Percentiles rank a stretch among this genome's conserved stretches.
phyloP scores from a whole-genome alignment of 2,888 invertebrate species.

The Xestia c-nigrum region DNA sequence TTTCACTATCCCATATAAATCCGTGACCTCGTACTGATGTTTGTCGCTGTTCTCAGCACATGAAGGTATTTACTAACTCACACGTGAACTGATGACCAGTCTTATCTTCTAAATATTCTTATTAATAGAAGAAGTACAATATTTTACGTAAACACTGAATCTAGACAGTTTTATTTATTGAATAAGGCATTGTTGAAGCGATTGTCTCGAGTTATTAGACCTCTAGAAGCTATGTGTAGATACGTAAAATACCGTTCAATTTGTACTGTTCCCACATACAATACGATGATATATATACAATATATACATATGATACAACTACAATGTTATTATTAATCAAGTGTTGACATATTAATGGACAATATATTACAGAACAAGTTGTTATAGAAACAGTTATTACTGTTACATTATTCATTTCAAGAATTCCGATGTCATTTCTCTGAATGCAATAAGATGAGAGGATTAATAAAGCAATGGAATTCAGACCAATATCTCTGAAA shows the following conservation, averaged over 20 bases:
- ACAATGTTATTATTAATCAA: conserved; percentile 37
- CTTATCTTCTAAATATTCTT: conserved; percentile 18
- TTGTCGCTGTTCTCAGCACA: conserved; percentile 34
- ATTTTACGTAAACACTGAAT: not conserved
- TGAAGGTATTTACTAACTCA: conserved; percentile 21
- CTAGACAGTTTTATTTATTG: not conserved
- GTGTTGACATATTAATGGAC: conserved; percentile 32
- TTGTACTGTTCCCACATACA: not conserved
- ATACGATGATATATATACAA: no score
- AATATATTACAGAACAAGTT: conserved; percentile 24
- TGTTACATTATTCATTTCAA: conserved; percentile 41
- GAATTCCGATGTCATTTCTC: conserved; percentile 35
- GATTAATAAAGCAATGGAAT: conserved; percentile 37
- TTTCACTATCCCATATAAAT: conserved; percentile 45
- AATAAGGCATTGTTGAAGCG: not conserved
- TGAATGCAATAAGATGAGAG: conserved; percentile 23
- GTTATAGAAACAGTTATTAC: conserved; percentile 18
- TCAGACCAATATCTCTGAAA: conserved; percentile 43
- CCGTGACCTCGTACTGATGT: conserved; percentile 47
- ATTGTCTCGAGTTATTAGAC: not conserved
- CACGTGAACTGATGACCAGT: conserved; percentile 10
- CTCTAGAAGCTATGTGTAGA: not conserved
- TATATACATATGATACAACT: no score
- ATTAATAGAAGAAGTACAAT: conserved; percentile 1
- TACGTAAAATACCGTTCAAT: conserved; percentile 3